Percentiles rank a stretch among this genome's conserved stretches.
Conservation (phyloP, 2,113 vertebrate genomes). For the Trogon melanurus region DNA sequence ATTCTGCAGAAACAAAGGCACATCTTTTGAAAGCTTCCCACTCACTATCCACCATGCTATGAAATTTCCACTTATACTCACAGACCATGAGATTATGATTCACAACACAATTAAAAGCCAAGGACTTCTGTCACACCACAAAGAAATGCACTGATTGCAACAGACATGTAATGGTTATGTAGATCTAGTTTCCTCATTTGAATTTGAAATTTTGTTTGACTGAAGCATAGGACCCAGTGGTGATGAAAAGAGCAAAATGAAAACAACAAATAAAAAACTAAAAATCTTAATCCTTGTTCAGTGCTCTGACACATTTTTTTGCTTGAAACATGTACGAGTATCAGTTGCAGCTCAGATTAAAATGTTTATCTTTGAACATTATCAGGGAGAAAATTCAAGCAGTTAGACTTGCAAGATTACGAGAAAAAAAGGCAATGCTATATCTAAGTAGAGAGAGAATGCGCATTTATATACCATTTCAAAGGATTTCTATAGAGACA, state of each 20-base stretch:
- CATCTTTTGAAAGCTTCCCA: background rate
- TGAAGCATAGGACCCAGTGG: background rate
- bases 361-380: background rate
- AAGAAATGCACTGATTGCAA: constrained; percentile 10
- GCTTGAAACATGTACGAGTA: background rate
- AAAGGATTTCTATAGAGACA: background rate
- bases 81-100: constrained; percentile 28
- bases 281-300: background rate
- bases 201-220: background rate
- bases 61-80: background rate
- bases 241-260: background rate
- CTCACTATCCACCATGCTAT: background rate
- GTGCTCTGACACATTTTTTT: background rate
- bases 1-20: background rate
- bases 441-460: background rate
- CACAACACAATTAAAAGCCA: constrained; percentile 5
- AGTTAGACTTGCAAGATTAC: background rate
- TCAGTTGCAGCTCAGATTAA: background rate
- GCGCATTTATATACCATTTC: background rate
- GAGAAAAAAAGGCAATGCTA: background rate
- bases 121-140: background rate
- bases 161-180: background rate
- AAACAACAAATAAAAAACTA: background rate
- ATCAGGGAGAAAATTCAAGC: background rate
- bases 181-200: background rate